phyloP scores from a whole-genome alignment of 2,888 invertebrate species.

The Agapostemon virescens region DNA sequence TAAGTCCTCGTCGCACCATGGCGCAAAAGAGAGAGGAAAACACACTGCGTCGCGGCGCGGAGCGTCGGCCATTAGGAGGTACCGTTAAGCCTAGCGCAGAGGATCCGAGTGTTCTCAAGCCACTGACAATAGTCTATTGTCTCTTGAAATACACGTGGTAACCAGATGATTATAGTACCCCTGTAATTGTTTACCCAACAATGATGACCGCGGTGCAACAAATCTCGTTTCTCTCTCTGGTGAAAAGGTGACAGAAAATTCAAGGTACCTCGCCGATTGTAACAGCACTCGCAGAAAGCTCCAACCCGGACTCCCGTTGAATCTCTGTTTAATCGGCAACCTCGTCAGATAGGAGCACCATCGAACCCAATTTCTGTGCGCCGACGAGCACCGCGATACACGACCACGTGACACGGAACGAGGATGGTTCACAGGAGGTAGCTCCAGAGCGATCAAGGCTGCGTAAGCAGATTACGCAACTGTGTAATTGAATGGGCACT shows the following conservation, averaged over 20 bases:
- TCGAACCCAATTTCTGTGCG: conserved; percentile 38
- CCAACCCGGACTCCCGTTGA: conserved; percentile 10
- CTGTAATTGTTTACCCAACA: no score
- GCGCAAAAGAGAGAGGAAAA: not conserved
- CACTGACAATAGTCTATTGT: not conserved
- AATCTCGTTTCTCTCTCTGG: not conserved
- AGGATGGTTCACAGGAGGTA: conserved; percentile 40
- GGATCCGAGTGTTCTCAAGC: not conserved
- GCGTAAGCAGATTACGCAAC: conserved; percentile 69
- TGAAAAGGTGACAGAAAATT: not conserved
- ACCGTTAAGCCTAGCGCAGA: not conserved
- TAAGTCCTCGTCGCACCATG: not conserved
- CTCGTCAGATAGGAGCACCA: conserved; percentile 32
- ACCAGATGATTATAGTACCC: not conserved
- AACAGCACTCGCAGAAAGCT: not conserved
- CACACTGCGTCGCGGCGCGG: not conserved
- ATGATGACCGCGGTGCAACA: not conserved
- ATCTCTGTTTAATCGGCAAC: conserved; percentile 38
- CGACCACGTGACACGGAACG: conserved; percentile 39
- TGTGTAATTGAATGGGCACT: conserved; percentile 72
- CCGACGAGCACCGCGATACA: conserved; percentile 33
- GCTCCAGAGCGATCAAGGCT: conserved; percentile 23
- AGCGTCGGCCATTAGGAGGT: not conserved
- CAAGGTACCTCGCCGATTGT: not conserved
- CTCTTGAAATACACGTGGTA: not conserved